Percentiles rank a stretch among this genome's conserved stretches.
phyloP scores from a whole-genome alignment of 53 echinoderm and acorn worm genomes.

The Antedon mediterranea region DNA sequence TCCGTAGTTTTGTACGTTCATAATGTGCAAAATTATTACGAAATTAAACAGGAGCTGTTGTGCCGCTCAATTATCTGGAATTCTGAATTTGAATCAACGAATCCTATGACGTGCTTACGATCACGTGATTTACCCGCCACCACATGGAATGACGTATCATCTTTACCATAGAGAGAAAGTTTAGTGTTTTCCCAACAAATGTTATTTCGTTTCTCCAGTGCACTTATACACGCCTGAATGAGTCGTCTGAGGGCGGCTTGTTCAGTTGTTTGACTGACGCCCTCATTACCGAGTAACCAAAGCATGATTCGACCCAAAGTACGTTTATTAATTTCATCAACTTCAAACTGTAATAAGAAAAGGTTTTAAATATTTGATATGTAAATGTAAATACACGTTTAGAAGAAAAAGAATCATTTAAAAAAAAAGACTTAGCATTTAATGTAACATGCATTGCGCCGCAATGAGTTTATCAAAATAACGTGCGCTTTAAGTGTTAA shows the following conservation, averaged over 20 bases:
- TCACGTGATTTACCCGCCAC: background rate
- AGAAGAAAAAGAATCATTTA: too few species aligned
- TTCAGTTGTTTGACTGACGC: background rate
- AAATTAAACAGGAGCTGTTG: background rate
- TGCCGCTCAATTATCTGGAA: background rate
- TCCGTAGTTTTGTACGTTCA: too few species aligned
- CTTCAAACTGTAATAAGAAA: background rate
- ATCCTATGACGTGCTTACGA: background rate
- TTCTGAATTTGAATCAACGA: background rate
- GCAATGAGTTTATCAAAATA: too few species aligned
- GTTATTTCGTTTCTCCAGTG: background rate
- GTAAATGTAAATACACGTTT: too few species aligned
- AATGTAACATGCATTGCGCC: too few species aligned
- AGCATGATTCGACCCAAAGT: background rate
- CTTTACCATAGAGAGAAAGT: background rate
- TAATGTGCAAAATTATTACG: too few species aligned
- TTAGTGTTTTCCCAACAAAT: background rate
- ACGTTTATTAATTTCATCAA: background rate
- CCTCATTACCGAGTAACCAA: background rate
- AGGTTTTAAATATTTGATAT: too few species aligned
- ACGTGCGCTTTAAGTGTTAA: too few species aligned
- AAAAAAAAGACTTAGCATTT: too few species aligned
- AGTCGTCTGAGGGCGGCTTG: background rate
- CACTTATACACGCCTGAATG: background rate
- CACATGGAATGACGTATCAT: background rate